phyloP scores from a whole-genome alignment of 2,113 vertebrate species.

The Asarcornis scutulata region DNA sequence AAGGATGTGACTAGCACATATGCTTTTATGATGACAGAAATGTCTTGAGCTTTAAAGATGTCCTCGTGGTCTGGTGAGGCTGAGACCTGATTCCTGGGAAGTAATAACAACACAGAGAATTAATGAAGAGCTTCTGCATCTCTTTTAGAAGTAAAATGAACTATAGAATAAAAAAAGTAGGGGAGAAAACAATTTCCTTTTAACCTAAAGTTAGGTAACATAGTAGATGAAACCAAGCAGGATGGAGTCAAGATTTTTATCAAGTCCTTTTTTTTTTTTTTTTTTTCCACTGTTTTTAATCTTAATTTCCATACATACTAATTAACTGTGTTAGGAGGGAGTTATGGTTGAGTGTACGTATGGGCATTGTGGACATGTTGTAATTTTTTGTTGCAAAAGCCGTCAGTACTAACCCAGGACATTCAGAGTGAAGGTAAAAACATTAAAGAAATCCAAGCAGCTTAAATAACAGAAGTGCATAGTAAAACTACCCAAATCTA shows the following conservation, averaged over 20 bases:
- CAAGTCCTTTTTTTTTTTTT: background rate
- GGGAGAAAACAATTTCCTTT: background rate
- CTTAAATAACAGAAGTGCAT: background rate
- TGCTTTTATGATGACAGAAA: conserved; percentile 85
- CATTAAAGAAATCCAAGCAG: background rate
- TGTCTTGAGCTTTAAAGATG: conserved; percentile 63
- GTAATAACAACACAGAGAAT: background rate
- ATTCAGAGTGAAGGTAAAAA: background rate
- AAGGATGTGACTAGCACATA: conserved; percentile 92
- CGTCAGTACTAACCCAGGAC: background rate
- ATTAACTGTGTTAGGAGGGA: background rate
- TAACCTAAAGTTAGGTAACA: background rate
- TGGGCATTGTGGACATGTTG: background rate
- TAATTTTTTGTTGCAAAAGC: background rate
- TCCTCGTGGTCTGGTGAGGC: background rate
- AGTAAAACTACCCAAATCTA: background rate
- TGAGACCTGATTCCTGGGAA: conserved; percentile 61
- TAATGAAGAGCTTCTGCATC: background rate
- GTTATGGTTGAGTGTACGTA: background rate
- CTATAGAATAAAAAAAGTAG: background rate
- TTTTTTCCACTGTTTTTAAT: background rate
- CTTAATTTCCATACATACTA: background rate
- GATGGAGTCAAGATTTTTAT: background rate
- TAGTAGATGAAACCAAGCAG: background rate
- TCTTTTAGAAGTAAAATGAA: background rate